Base-by-base conservation (phyloP, 37 sponge, comb jelly and placozoan species). In the Corticium candelabrum region DNA sequence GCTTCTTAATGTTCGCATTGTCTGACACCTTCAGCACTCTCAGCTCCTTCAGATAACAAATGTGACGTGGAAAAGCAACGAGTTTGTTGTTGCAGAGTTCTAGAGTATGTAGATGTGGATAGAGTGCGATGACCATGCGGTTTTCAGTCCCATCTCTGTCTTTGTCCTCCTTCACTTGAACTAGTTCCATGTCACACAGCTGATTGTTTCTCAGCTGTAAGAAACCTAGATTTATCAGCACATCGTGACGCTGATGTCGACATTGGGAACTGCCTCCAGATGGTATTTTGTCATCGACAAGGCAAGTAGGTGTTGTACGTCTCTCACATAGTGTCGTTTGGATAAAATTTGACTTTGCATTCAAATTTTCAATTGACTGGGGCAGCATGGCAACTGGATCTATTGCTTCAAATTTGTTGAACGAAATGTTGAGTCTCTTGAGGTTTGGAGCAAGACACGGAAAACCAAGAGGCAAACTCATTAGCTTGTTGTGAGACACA, bases 361-460 rank as follows among this genome's bases (percentile, higher is more conserved):
- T 21, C 15, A 50, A 21, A 50, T 11, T 27, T 11, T 27, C 62
- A 21, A 50, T 11, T 21, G 62, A 50, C 21, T 50, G 62, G 15
- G 62, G 62, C 62, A 50, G 11, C 62, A 50, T 50, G 62, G 21
- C 15, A 50, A 50, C 62, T 11, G 62, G 62, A 50, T 50, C 62
- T 11, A 50, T 11, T 27, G 21, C 62, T 21, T 50, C 21, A 11
- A 50, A 50, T 50, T 50, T 11, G 50, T 88, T 89, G 41, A 34
- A 36, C 4, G 73, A 71, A 34, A 88, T 7, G 39, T 86, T 71
- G 2, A 92, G 41, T 72, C 81, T 79, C 37, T 79, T 30, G 7
- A 92, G 93, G 35, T 83, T 39, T 40, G 93, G 90, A 1, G 84
- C 86, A 3, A 92, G 38, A 43, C 93, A 92, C 36, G 85, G 77